Base-by-base conservation (phyloP, 2,888 invertebrate genomes). In the Eumacrocentrus americanus region DNA sequence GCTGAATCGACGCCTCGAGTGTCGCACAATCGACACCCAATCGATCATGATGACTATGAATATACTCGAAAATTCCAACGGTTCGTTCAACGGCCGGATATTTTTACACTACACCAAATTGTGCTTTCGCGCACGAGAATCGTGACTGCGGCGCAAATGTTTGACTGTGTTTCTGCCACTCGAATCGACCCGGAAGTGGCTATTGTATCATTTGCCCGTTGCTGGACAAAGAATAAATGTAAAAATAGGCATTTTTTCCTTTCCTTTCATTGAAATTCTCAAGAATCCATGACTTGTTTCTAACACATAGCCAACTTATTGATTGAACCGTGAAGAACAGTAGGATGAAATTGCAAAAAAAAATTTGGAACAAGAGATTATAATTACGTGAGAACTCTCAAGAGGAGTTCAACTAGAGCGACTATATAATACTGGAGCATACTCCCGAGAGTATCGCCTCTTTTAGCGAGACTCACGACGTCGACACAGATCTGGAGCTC, bases 1-100 rank as follows among this genome's bases (percentile, higher is more conserved):
- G 64, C 89, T 89, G 79, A 90, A 89, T 51, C 89, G 84, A 52
- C 90, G 84, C 60, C 88, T 82, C 63, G 89, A 89, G 73, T 89
- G 88, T 58, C 89, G 86, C 64, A 89, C 89, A 71, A 90, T 89
- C 63, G 89, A 89, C 67, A 90, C 89, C 89, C 90, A 90, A 82
- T 90, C 90, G 74, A 90, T 90, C 90, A 90, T 90, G 67, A 68
- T 69, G 50, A 16, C 12, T 5, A 5, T 22, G n/a, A n/a, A n/a
- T n/a, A 11, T n/a, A 48, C 48, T 11, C 25, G 25, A 25, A 16
- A 16, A 20, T 16, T 16, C 22, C 14, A 6, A n/a, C 23, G 9
- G 22, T 40, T 9, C 29, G 25, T 18, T 7, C 34, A 44, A 9
- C 9, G 4, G 29, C 29, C 4, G 29, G 9, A 29, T 29, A 29